Evolutionary conservation across 2,113 vertebrate species (phyloP).

Genomic region (Crotalus helleri): DNA sequence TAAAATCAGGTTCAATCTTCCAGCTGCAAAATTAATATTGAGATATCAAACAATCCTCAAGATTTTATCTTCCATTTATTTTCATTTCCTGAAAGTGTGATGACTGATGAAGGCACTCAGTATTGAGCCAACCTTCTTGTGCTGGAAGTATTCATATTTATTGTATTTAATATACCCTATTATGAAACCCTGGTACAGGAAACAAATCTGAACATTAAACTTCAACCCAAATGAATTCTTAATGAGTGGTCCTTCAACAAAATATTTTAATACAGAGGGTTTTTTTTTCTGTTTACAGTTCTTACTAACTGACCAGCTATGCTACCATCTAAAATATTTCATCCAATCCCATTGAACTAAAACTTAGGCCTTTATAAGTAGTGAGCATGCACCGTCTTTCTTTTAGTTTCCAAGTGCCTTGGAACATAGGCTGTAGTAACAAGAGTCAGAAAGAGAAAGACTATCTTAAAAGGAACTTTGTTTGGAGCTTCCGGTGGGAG

Average conservation of each 20-base stretch:
- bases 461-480: constrained; percentile 31
- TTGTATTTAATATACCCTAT: neutral
- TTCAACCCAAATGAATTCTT: neutral
- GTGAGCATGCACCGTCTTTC: neutral
- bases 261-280: neutral
- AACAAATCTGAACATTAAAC: neutral
- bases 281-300: neutral
- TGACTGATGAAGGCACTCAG: neutral
- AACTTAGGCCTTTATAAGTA: neutral
- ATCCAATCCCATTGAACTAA: neutral
- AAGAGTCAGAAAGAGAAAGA: neutral
- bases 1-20: neutral
- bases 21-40: neutral
- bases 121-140: neutral
- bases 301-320: neutral
- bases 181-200: neutral
- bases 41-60: neutral
- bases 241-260: neutral
- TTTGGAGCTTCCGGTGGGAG: too few species aligned
- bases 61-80: neutral
- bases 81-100: neutral
- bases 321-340: neutral
- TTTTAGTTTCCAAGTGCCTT: neutral
- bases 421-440: neutral
- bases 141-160: neutral